Evolutionary conservation across 2,888 invertebrate species (phyloP).

Genomic region (Melangyna quadrimaculata): DNA sequence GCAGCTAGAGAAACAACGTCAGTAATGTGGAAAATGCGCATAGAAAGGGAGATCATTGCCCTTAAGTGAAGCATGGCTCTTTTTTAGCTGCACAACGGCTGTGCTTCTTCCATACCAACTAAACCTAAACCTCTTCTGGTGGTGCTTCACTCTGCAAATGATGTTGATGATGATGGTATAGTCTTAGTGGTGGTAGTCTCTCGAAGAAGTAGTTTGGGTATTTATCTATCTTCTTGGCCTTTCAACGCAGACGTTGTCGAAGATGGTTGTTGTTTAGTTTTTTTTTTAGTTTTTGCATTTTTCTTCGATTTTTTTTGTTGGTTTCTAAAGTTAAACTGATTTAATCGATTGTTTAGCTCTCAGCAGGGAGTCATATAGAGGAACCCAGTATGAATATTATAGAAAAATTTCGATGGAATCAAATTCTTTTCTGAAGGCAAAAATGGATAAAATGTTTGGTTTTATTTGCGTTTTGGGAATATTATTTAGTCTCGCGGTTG

Average conservation of each 20-base stretch:
- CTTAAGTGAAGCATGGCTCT: conserved; percentile 66
- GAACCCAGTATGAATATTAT: conserved; percentile 19
- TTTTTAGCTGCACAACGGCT: conserved; percentile 23
- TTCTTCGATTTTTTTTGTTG: conserved; percentile 7
- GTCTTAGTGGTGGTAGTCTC: conserved; percentile 21
- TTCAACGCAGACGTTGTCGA: conserved; percentile 65
- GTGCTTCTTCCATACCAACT: not conserved
- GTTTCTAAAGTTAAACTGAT: not conserved
- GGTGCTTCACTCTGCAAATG: conserved; percentile 1
- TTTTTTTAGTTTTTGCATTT: conserved; percentile 56
- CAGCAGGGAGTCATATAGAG: conserved; percentile 51
- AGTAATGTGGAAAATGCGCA: conserved; percentile 70
- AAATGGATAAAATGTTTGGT: not conserved
- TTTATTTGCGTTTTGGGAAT: conserved; percentile 9
- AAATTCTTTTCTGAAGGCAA: conserved; percentile 5
- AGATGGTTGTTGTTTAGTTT: conserved; percentile 19
- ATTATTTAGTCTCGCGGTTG: not conserved
- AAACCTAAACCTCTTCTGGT: not conserved
- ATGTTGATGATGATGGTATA: conserved; percentile 11
- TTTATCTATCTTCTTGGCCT: conserved; percentile 65
- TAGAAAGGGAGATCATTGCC: conserved; percentile 71
- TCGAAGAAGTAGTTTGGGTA: conserved; percentile 56
- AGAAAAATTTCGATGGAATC: conserved; percentile 37
- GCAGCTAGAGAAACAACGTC: conserved; percentile 50
- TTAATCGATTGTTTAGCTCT: conserved; percentile 60